phyloP scores from a whole-genome alignment of 2,888 invertebrate genomes.

The Aleiodes leptofemur region DNA sequence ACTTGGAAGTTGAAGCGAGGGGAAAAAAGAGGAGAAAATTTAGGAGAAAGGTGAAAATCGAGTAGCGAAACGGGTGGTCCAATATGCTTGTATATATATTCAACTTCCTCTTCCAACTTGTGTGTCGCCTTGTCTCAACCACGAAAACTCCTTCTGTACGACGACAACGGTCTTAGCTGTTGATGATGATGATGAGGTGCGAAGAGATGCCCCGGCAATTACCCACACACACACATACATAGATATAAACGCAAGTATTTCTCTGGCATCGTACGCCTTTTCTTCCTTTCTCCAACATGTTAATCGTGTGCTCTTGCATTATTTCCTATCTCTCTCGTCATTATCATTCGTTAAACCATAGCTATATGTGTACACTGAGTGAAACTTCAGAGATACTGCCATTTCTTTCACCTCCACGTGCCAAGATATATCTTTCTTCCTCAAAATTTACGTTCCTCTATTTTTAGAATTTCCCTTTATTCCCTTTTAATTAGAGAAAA shows the following conservation, averaged over 20 bases:
- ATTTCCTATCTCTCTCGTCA: constrained; percentile 52
- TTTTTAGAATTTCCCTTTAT: neutral
- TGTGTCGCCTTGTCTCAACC: constrained; percentile 35
- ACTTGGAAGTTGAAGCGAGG: neutral
- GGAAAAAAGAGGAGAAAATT: neutral
- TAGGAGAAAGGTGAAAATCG: constrained; percentile 39
- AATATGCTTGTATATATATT: neutral
- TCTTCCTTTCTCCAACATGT: constrained; percentile 46
- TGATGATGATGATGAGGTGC: constrained; percentile 76
- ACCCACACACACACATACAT: constrained; percentile 57
- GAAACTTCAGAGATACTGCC: neutral
- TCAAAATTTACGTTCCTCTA: neutral
- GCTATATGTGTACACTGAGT: neutral
- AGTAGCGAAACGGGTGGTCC: constrained; percentile 64
- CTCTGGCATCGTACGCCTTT: constrained; percentile 43
- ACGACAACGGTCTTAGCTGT: constrained; percentile 66
- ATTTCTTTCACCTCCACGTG: constrained; percentile 13
- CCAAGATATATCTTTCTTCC: neutral
- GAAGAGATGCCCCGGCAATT: constrained; percentile 75
- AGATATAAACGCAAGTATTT: constrained; percentile 1
- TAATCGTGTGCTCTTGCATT: neutral
- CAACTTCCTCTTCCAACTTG: constrained; percentile 39
- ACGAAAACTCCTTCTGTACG: constrained; percentile 50
- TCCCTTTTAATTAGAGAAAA: too few relatives aligned
- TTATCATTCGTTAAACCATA: constrained; percentile 48